Evolutionary conservation across 2,113 vertebrate genomes (phyloP).

Genomic region (Pseudorectes ferrugineus): DNA sequence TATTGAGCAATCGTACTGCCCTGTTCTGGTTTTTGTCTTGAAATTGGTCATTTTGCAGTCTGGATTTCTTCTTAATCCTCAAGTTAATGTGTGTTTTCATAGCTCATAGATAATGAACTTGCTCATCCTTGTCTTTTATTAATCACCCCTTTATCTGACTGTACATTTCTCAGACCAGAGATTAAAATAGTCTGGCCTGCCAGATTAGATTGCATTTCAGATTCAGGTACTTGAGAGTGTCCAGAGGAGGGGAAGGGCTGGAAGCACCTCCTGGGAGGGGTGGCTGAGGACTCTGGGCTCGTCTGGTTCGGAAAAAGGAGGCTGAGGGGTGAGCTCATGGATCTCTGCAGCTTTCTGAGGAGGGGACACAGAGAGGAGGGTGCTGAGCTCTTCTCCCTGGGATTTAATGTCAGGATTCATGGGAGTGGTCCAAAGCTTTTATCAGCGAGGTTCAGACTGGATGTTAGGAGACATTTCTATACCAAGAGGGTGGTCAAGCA

Average conservation of each 20-base stretch:
- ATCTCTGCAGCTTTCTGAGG: neutral
- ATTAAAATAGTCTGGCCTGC: neutral
- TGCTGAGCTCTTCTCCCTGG: neutral
- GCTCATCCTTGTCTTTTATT: neutral
- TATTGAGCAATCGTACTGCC: neutral
- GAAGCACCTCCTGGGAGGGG: neutral
- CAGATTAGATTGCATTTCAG: neutral
- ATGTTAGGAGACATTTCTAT: neutral
- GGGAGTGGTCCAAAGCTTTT: neutral
- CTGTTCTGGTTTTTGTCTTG: neutral
- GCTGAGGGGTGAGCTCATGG: neutral
- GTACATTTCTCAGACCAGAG: neutral
- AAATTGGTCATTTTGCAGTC: neutral
- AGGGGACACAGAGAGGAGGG: neutral
- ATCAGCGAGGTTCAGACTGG: neutral
- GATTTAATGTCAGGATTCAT: neutral
- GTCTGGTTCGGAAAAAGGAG: neutral
- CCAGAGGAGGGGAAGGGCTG: neutral
- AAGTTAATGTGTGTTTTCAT: neutral
- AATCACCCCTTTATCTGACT: neutral
- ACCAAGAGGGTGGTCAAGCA: neutral
- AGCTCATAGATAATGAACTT: neutral
- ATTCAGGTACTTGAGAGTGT: neutral
- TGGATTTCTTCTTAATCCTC: neutral
- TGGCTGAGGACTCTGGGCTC: neutral